These are phyloP conservation scores for Passer domesticus DNA, from an alignment of 2,113 vertebrate genomes.

Conservation along the genomic window DNA sequence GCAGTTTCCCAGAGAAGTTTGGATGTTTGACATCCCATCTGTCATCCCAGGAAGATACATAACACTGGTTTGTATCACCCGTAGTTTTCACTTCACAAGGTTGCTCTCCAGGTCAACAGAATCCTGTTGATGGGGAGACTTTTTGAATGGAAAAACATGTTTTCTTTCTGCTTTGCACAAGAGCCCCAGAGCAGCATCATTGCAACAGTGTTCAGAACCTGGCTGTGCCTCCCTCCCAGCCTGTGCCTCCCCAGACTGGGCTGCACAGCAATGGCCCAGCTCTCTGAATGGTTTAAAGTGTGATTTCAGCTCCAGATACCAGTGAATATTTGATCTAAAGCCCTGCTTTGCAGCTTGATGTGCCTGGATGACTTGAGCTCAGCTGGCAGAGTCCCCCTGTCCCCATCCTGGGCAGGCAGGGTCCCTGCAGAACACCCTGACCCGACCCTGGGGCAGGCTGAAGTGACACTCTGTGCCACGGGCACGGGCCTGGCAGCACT, in stretches of 20 bases:
- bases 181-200: neutral
- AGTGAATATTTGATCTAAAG: neutral
- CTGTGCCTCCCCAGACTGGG: neutral
- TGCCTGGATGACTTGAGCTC: rapidly evolving
- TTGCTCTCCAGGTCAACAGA: neutral
- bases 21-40: neutral
- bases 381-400: rapidly evolving
- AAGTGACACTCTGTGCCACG: neutral
- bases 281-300: neutral
- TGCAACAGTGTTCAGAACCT: neutral
- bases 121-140: neutral
- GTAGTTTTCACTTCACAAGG: neutral
- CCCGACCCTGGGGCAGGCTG: neutral
- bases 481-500: neutral
- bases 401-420: rapidly evolving
- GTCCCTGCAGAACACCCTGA: neutral
- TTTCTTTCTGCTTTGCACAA: neutral
- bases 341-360: neutral
- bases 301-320: neutral
- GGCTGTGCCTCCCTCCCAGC: neutral
- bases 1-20: neutral
- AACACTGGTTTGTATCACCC: neutral
- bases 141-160: neutral
- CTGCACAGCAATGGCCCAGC: neutral
- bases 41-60: neutral